phyloP scores from a whole-genome alignment of 2,888 invertebrate species.

The Andrena fulva region DNA sequence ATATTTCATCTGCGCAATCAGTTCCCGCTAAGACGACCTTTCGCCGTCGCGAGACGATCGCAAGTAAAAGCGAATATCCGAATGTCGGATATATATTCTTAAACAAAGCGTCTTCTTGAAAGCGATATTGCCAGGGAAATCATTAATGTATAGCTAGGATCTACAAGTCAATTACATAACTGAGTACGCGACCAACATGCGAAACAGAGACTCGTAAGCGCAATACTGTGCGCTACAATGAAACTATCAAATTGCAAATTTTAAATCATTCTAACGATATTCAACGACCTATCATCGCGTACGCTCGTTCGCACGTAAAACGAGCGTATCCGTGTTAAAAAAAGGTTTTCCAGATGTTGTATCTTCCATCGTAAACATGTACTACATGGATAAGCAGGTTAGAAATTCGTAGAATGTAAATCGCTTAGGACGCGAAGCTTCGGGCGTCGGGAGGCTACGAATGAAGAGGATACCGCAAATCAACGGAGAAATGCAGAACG shows the following conservation, averaged over 20 bases:
- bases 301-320: conserved; percentile 13
- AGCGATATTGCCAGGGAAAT: neutral
- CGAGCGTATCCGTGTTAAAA: conserved; percentile 17
- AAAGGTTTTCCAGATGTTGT: conserved; percentile 46
- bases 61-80: neutral
- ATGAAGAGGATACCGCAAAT: conserved; percentile 4
- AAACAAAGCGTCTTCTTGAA: neutral
- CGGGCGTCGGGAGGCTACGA: neutral
- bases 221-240: neutral
- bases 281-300: neutral
- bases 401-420: conserved; percentile 50
- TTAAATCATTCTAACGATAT: neutral
- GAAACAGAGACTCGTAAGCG: conserved; percentile 11
- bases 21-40: neutral
- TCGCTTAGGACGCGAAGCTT: neutral
- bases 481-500: conserved; percentile 27
- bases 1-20: neutral
- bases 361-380: conserved; percentile 42
- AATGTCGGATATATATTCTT: neutral
- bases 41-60: neutral
- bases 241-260: conserved; percentile 27
- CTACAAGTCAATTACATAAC: conserved; percentile 44
- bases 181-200: conserved; percentile 11
- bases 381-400: conserved; percentile 59
- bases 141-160: neutral